These are phyloP conservation scores for Trisateles emortualis DNA, from an alignment of 2,888 invertebrate species.

Conservation along the genomic window DNA sequence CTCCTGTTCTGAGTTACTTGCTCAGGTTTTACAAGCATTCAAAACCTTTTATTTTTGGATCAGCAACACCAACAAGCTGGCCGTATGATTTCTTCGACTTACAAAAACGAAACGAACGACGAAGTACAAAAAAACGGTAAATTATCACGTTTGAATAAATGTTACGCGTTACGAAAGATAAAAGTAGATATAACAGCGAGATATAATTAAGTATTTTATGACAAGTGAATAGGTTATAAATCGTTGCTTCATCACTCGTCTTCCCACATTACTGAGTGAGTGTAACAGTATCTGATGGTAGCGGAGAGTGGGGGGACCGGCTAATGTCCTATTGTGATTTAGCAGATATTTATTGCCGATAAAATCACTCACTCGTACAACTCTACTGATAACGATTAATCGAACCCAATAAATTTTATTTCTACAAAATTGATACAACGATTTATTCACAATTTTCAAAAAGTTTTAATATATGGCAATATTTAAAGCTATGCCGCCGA, in stretches of 20 bases:
- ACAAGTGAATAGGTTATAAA: slow-evolving; percentile 41
- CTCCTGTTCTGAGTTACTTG: too few relatives aligned
- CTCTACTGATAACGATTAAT: neutral
- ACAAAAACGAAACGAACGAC: too few relatives aligned
- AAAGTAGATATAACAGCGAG: slow-evolving; percentile 8
- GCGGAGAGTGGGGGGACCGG: slow-evolving; percentile 4
- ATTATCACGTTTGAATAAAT: neutral
- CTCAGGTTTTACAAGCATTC: too few relatives aligned
- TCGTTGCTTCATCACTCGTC: slow-evolving; percentile 31
- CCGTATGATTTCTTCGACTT: too few relatives aligned
- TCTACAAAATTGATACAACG: slow-evolving; percentile 5
- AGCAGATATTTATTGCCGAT: slow-evolving; percentile 36
- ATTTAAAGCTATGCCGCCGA: slow-evolving; percentile 13
- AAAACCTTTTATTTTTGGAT: too few relatives aligned
- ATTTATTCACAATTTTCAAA: slow-evolving; percentile 15
- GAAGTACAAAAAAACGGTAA: too few relatives aligned
- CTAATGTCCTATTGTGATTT: slow-evolving; percentile 44
- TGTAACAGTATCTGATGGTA: slow-evolving; percentile 26
- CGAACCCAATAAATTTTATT: too few relatives aligned
- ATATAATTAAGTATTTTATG: slow-evolving; percentile 30
- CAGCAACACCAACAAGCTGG: too few relatives aligned
- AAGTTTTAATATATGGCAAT: slow-evolving; percentile 18
- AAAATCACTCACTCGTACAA: neutral
- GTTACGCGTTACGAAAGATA: slow-evolving; percentile 6
- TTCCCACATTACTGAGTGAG: slow-evolving; percentile 24